Evolutionary conservation across 2,113 vertebrate genomes (phyloP).

Genomic region (Zapornia atra): DNA sequence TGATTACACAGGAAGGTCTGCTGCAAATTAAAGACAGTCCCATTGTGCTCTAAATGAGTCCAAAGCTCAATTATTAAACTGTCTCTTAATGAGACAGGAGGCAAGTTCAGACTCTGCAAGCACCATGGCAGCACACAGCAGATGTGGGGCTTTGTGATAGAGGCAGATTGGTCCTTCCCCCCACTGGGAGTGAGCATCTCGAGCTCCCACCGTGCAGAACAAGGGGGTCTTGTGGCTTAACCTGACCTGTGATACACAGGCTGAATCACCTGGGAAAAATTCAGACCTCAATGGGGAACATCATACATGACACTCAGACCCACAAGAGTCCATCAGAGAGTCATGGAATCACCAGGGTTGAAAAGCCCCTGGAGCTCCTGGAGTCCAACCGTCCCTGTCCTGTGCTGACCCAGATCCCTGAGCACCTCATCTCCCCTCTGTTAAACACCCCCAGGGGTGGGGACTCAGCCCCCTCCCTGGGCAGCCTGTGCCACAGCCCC

Average conservation of each 20-base stretch:
- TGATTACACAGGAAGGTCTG: neutral
- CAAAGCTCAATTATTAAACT: neutral
- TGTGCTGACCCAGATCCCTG: no score
- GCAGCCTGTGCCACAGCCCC: no score
- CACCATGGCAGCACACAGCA: neutral
- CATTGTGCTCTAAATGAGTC: neutral
- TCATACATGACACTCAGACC: neutral
- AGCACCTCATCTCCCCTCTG: no score
- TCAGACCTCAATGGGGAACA: neutral
- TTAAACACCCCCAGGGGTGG: no score
- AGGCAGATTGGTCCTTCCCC: neutral
- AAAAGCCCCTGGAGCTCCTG: no score
- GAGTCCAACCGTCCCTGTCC: no score
- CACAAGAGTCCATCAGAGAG: neutral
- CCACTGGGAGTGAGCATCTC: neutral
- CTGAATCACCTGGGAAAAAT: neutral
- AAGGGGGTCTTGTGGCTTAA: neutral
- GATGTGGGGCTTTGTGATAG: neutral
- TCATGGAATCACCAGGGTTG: no score
- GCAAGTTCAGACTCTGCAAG: neutral
- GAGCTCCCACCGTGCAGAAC: neutral
- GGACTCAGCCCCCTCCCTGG: no score
- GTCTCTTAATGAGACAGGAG: neutral
- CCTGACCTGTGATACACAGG: neutral
- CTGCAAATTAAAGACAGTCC: neutral